Percentiles rank a stretch among this genome's conserved stretches.
These are phyloP conservation scores for Diaphora mendica DNA, from an alignment of 2,888 invertebrate species.

Conservation along the genomic window DNA sequence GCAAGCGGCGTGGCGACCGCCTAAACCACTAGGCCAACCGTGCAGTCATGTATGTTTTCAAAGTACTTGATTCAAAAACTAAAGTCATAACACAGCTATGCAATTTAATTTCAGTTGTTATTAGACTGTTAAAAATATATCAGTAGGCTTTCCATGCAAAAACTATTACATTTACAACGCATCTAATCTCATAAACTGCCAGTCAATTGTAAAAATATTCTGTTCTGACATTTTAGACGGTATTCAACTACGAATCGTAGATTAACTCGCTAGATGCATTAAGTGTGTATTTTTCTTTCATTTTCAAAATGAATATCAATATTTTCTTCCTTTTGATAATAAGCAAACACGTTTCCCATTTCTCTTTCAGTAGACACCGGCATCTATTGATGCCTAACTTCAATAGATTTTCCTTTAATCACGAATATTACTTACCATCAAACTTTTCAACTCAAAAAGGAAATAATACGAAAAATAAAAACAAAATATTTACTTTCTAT, in stretches of 20 bases:
- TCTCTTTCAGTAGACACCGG: background rate
- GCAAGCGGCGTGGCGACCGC: too few species aligned
- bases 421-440: background rate
- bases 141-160: too few species aligned
- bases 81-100: background rate
- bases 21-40: too few species aligned
- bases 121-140: too few species aligned
- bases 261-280: background rate
- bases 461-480: conserved; percentile 25
- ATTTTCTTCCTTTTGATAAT: background rate
- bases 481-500: conserved; percentile 24
- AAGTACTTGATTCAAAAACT: background rate
- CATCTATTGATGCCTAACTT: background rate
- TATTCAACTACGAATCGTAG: background rate
- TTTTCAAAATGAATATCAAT: background rate
- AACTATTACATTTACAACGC: too few species aligned
- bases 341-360: background rate
- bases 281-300: background rate
- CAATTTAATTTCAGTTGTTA: too few species aligned
- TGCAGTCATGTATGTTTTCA: background rate
- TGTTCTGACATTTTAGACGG: background rate
- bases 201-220: background rate
- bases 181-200: background rate
- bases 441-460: conserved; percentile 6
- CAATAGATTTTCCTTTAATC: background rate